Conservation (phyloP, 2,888 invertebrate genomes). For the Drosophila anceps region DNA sequence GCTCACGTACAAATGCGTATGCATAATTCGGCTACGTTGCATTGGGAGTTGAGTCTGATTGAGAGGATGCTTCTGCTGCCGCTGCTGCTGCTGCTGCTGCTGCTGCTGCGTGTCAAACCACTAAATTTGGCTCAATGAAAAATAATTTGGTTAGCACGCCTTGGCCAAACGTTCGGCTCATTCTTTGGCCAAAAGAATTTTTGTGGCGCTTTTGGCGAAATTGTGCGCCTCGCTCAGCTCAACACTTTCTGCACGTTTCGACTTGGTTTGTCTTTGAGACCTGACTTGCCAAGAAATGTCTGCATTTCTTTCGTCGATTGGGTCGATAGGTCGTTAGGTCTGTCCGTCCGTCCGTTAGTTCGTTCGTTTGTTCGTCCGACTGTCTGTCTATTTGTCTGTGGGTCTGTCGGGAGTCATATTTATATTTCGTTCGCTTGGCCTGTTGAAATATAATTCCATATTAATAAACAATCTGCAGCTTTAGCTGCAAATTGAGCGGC, state of each 20-base stretch:
- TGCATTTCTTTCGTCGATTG: constrained; percentile 26
- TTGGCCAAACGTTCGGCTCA: constrained; percentile 36
- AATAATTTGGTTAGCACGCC: constrained; percentile 68
- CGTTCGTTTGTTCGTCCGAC: neutral
- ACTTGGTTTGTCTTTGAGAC: constrained; percentile 36
- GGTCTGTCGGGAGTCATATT: constrained; percentile 31
- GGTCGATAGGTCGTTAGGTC: neutral
- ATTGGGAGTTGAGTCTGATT: constrained; percentile 34
- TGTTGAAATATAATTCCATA: constrained; percentile 64
- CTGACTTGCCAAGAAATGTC: constrained; percentile 54
- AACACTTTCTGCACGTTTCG: constrained; percentile 53
- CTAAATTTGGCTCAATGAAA: constrained; percentile 60
- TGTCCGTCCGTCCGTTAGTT: neutral
- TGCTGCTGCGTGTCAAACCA: constrained; percentile 43
- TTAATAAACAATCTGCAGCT: constrained; percentile 67
- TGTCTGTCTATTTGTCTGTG: neutral
- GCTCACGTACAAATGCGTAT: constrained; percentile 38
- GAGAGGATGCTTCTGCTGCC: constrained; percentile 15
- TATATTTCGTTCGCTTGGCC: constrained; percentile 41
- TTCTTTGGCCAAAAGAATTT: constrained; percentile 33
- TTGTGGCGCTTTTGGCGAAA: constrained; percentile 30
- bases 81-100: constrained; percentile 3
- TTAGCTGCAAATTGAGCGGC: constrained; percentile 51
- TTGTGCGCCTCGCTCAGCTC: constrained; percentile 18
- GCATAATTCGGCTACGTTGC: constrained; percentile 39